Conservation (phyloP, 2,888 invertebrate genomes). For the Masnerella sp. region DNA sequence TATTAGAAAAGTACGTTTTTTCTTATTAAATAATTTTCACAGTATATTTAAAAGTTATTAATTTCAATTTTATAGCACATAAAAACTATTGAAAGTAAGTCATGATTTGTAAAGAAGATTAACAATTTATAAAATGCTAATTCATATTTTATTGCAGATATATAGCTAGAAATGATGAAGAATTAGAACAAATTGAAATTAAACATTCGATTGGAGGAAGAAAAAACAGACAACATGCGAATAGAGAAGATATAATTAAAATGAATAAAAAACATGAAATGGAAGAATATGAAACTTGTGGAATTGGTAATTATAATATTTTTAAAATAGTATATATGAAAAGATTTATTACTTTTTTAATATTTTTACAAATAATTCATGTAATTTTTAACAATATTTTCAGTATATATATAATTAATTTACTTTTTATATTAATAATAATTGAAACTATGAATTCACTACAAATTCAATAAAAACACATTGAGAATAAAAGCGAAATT, state of each 20-base stretch:
- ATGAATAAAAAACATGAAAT: conserved; percentile 86
- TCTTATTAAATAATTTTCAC: conserved; percentile 10
- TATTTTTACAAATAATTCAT: too few relatives aligned
- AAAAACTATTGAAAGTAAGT: neutral
- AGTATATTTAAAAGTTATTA: too few relatives aligned
- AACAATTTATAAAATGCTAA: neutral
- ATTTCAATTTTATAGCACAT: neutral
- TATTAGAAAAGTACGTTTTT: conserved; percentile 80
- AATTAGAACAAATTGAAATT: conserved; percentile 86
- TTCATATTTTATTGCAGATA: conserved; percentile 76
- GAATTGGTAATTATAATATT: conserved; percentile 79
- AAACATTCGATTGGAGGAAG: conserved; percentile 88
- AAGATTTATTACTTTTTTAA: neutral
- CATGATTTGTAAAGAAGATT: neutral
- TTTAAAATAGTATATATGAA: neutral
- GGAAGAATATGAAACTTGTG: conserved; percentile 87
- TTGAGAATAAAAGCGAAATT: too few relatives aligned
- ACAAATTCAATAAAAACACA: too few relatives aligned
- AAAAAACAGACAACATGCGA: conserved; percentile 87
- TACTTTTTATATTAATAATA: too few relatives aligned
- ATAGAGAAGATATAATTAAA: conserved; percentile 87
- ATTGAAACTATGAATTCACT: too few relatives aligned
- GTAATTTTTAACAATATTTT: too few relatives aligned
- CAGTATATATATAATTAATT: too few relatives aligned
- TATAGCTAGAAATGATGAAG: conserved; percentile 84